These are phyloP conservation scores for Crematogaster levior DNA, from an alignment of 2,888 invertebrate genomes.

Conservation along the genomic window DNA sequence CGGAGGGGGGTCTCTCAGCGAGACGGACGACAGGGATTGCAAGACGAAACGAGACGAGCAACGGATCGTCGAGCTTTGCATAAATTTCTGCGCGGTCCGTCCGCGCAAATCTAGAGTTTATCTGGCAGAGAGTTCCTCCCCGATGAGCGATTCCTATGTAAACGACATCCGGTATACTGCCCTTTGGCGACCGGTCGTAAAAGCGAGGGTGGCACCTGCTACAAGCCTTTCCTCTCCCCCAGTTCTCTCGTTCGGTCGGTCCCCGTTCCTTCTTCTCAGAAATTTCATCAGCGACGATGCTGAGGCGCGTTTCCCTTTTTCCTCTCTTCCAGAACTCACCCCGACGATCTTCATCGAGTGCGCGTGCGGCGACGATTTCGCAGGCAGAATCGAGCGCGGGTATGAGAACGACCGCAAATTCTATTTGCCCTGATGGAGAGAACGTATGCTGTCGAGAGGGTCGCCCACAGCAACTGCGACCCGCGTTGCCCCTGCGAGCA, in stretches of 20 bases:
- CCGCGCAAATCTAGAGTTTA: constrained; percentile 79
- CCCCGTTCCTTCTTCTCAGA: constrained; percentile 5
- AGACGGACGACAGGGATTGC: background rate
- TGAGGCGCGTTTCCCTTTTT: constrained; percentile 36
- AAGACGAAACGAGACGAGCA: constrained; percentile 21
- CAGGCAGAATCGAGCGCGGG: constrained; percentile 43
- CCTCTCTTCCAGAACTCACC: constrained; percentile 13
- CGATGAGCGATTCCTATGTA: constrained; percentile 83
- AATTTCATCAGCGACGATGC: background rate
- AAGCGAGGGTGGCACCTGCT: constrained; percentile 76
- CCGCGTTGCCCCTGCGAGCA: constrained; percentile 54
- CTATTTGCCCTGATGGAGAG: constrained; percentile 80
- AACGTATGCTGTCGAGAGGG: constrained; percentile 73
- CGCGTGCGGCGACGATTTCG: constrained; percentile 34
- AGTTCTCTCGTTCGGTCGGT: background rate
- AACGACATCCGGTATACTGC: constrained; percentile 82
- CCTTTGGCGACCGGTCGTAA: constrained; percentile 82
- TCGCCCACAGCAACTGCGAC: constrained; percentile 61
- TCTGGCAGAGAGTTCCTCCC: constrained; percentile 76
- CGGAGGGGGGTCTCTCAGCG: background rate
- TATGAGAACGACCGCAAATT: constrained; percentile 78
- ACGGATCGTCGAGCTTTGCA: constrained; percentile 40
- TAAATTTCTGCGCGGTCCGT: constrained; percentile 43
- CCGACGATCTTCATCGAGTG: constrained; percentile 11
- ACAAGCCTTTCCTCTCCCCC: constrained; percentile 30